Conservation (phyloP, 2,113 vertebrate genomes). For the Mastomys coucha region DNA sequence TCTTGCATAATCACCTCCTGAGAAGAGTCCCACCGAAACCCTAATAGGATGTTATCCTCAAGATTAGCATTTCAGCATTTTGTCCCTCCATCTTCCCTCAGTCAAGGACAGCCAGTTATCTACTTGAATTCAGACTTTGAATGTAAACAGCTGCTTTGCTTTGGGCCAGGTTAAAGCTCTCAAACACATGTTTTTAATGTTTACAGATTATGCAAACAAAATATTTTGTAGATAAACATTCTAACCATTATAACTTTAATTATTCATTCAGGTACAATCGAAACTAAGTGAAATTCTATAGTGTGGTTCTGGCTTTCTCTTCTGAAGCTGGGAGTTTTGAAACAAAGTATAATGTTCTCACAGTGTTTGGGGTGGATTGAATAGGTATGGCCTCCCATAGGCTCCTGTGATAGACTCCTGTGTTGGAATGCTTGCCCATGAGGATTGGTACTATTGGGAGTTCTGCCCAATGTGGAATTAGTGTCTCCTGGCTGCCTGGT, state of each 20-base stretch:
- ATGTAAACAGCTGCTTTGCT: not conserved
- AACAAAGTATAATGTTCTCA: not conserved
- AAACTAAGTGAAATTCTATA: not conserved
- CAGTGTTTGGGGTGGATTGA: no score
- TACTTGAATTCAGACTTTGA: not conserved
- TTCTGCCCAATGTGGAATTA: no score
- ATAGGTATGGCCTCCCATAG: no score
- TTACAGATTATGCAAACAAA: constrained; percentile 27
- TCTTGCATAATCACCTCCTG: not conserved
- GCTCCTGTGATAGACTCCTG: no score
- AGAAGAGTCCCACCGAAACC: not conserved
- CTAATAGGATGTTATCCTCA: not conserved
- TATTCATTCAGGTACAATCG: constrained; percentile 8
- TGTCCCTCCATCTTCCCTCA: not conserved
- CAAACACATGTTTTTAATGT: not conserved
- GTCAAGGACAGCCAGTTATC: not conserved
- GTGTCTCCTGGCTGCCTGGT: no score
- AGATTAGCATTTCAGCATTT: not conserved
- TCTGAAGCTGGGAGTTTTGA: not conserved
- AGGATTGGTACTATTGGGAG: no score
- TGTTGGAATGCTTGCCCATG: no score
- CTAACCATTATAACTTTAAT: constrained; percentile 2
- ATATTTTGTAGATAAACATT: not conserved
- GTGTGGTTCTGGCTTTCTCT: not conserved
- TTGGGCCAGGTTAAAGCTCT: not conserved